Conservation (phyloP, 2,113 vertebrate genomes). For the Atherinomorus stipes region DNA sequence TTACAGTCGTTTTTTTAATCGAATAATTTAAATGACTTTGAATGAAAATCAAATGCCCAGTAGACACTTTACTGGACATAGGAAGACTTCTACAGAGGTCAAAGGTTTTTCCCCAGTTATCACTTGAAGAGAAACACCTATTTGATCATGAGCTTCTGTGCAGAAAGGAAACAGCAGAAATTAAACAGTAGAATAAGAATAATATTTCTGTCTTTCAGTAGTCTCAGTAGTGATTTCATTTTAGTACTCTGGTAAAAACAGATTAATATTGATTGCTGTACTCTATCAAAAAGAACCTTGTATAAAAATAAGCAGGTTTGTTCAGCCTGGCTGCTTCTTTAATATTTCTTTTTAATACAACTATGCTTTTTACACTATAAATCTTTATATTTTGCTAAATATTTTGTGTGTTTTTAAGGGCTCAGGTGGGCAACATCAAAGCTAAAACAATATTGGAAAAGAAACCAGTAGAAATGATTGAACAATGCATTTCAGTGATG, state of each 20-base stretch:
- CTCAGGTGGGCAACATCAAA: slow-evolving; percentile 60
- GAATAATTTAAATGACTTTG: slow-evolving; percentile 83
- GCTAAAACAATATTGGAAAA: slow-evolving; percentile 39
- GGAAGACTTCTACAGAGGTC: slow-evolving; percentile 89
- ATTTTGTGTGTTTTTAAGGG: slow-evolving; percentile 48
- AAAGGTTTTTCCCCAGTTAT: slow-evolving; percentile 76
- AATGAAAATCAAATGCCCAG: slow-evolving; percentile 82
- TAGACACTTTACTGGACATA: slow-evolving; percentile 77
- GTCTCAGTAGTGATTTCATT: slow-evolving; percentile 33
- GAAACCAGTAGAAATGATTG: slow-evolving; percentile 63
- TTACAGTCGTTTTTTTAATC: slow-evolving; percentile 79
- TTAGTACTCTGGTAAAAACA: slow-evolving; percentile 62
- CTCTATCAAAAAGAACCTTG: slow-evolving; percentile 77
- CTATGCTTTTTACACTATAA: slow-evolving; percentile 53
- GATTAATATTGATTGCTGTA: slow-evolving; percentile 62
- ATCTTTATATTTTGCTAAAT: slow-evolving; percentile 42
- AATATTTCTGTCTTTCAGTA: slow-evolving; percentile 48
- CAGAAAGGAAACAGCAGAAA: slow-evolving; percentile 76
- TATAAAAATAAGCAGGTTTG: slow-evolving; percentile 82
- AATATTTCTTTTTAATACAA: slow-evolving; percentile 20
- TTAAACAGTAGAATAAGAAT: slow-evolving; percentile 59
- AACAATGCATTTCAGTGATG: slow-evolving; percentile 56
- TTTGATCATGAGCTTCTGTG: slow-evolving; percentile 64
- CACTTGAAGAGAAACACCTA: slow-evolving; percentile 83
- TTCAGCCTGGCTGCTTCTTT: slow-evolving; percentile 56